Conservation (phyloP, 37 sponge, comb jelly and placozoan species). For the Lycopodina hypogea region DNA sequence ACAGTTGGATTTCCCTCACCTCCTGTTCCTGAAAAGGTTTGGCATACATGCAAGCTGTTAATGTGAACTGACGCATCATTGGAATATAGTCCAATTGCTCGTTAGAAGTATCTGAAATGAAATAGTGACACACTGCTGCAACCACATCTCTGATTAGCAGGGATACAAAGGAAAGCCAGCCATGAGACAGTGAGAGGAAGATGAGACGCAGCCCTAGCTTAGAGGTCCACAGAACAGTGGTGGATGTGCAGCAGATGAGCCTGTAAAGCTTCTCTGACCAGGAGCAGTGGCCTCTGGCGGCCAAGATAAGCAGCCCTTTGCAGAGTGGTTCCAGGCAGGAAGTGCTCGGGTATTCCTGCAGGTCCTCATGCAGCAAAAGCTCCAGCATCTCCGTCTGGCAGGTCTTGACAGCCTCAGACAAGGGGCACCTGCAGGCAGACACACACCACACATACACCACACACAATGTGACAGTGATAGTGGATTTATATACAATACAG, state of each 20-base stretch:
- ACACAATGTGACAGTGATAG: too few relatives aligned
- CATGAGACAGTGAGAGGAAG: slow-evolving; percentile 4
- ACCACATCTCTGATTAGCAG: neutral
- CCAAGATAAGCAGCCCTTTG: neutral
- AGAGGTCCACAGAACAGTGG: slow-evolving; percentile 10
- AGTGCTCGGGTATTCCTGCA: neutral
- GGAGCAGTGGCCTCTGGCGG: neutral
- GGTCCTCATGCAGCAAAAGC: neutral
- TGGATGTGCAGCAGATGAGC: neutral
- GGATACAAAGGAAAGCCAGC: neutral
- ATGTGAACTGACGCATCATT: neutral
- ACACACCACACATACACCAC: too few relatives aligned
- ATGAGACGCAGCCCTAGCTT: slow-evolving; percentile 3
- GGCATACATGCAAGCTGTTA: neutral
- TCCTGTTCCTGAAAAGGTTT: neutral
- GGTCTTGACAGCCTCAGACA: slow-evolving; percentile 11
- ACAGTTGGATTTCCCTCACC: neutral
- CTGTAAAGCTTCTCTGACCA: neutral
- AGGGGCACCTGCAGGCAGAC: slow-evolving; percentile 11
- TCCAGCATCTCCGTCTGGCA: slow-evolving; percentile 22
- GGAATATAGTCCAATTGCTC: neutral
- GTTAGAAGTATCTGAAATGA: neutral
- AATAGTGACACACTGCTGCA: neutral
- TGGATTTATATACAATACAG: too few relatives aligned
- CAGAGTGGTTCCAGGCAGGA: neutral